Evolutionary conservation across 2,888 invertebrate species (phyloP), one percentile per base, ranked within the genome.

Genomic region (Gastracanthus pulcherrimus): DNA sequence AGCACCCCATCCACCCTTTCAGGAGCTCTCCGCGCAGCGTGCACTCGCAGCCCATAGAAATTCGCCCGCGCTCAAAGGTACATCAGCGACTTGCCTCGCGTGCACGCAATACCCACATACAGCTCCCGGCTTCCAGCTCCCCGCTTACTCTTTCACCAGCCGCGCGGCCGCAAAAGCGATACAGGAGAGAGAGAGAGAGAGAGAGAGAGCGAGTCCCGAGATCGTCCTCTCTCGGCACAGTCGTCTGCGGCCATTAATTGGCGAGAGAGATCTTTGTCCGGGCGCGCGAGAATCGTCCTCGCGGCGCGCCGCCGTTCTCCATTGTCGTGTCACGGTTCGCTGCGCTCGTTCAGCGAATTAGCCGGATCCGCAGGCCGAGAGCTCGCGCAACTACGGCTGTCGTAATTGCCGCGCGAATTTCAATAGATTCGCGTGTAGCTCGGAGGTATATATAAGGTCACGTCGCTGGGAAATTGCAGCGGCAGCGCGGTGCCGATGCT

Each of bases 161-260:
- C 5, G 5, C 13, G 16, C 5, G 16, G 41, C 6, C n/a, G 4
- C 48, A 5, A n/a, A 45, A 6, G 48, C 16, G 45, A 45, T n/a
- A n/a, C n/a, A n/a, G n/a, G 19, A 7, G 48, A 11, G 51, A 11
- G 16, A 51, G 16, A 51, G 51, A 7, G 51, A 86, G 86, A 88
- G 87, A 87, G 9, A 55, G 9, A 23, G 23, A 23, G 55, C 23
- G 55, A 9, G 11, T 87, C 87, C 87, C 87, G 89, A 89, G n/a
- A n/a, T n/a, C n/a, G n/a, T n/a, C n/a, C n/a, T n/a, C n/a, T n/a
- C n/a, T n/a, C n/a, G n/a, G n/a, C n/a, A n/a, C n/a, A n/a, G n/a
- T n/a, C n/a, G n/a, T n/a, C n/a, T n/a, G n/a, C 86, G 89, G 89
- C 90, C 91, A 90, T 90, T 91, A 91, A 91, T 91, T 91, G 91